These are phyloP conservation scores for Prionace glauca DNA, from an alignment of 2,797 vertebrate species.

Conservation along the genomic window DNA sequence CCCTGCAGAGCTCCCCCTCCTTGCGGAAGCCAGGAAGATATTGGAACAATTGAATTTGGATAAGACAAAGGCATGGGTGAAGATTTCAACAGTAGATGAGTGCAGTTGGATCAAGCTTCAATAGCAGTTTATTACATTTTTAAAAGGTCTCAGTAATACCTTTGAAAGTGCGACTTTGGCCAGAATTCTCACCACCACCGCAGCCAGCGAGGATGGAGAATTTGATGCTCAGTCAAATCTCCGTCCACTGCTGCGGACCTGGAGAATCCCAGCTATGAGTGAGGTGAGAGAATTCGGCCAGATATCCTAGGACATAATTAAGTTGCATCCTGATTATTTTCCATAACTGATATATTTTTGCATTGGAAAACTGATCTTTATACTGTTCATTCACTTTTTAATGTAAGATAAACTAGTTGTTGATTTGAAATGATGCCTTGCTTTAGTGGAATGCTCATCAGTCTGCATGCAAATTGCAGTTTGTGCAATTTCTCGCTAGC, in stretches of 20 bases:
- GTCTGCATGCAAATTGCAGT: background rate
- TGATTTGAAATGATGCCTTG: background rate
- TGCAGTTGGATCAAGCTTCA: background rate
- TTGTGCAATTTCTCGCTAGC: background rate
- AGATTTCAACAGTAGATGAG: background rate
- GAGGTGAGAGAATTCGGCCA: too few species aligned
- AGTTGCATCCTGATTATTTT: background rate
- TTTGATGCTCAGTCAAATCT: too few species aligned
- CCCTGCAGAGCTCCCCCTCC: too few species aligned
- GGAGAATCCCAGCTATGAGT: too few species aligned
- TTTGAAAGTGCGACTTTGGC: background rate
- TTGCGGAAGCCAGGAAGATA: background rate
- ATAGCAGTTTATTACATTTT: background rate
- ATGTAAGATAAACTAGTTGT: background rate
- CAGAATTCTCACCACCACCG: too few species aligned
- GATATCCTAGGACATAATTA: background rate
- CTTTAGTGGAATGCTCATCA: background rate
- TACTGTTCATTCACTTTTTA: background rate
- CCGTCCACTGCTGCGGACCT: too few species aligned
- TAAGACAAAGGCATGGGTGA: background rate
- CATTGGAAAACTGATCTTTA: background rate
- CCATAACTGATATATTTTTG: background rate
- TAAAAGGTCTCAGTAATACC: background rate
- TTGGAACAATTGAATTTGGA: background rate
- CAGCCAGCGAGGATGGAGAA: too few species aligned